Conservation (phyloP, 2,797 vertebrate species). For the Discoglossus pictus region DNA sequence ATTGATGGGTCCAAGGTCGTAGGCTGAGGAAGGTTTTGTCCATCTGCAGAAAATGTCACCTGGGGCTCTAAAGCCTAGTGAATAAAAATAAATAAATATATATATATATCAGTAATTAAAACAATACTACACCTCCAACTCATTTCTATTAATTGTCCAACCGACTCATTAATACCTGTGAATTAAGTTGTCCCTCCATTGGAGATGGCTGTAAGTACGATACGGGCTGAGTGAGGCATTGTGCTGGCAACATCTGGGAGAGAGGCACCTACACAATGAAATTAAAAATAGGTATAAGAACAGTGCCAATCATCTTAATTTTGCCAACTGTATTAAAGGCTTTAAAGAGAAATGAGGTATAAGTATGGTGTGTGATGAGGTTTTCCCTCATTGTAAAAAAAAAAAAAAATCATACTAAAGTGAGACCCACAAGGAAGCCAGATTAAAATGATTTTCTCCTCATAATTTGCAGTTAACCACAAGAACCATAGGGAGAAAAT, state of each 20-base stretch:
- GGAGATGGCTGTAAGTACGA: slow-evolving; percentile 66
- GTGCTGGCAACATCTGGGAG: slow-evolving; percentile 67
- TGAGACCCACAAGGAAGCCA: too few species aligned
- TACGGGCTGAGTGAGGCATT: slow-evolving; percentile 71
- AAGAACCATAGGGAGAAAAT: too few species aligned
- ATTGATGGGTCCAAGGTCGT: slow-evolving; percentile 50
- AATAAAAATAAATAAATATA: slow-evolving; percentile 46
- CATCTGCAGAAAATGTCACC: slow-evolving; percentile 37
- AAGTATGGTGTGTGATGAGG: too few species aligned
- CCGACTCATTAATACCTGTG: slow-evolving; percentile 70
- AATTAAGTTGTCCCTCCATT: slow-evolving; percentile 70
- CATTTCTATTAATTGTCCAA: neutral
- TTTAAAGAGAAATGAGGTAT: too few species aligned
- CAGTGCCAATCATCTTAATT: too few species aligned
- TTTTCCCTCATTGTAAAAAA: too few species aligned
- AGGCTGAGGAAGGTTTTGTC: slow-evolving; percentile 37
- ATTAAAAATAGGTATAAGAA: neutral
- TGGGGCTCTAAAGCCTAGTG: slow-evolving; percentile 71
- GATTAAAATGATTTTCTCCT: too few species aligned
- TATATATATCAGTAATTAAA: slow-evolving; percentile 10
- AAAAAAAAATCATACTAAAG: too few species aligned
- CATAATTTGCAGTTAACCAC: too few species aligned
- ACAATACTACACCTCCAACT: slow-evolving; percentile 14
- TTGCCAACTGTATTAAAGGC: too few species aligned
- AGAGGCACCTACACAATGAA: slow-evolving; percentile 57